phyloP scores from a whole-genome alignment of 2,797 vertebrate genomes.

The Catamblyrhynchus diadema region DNA sequence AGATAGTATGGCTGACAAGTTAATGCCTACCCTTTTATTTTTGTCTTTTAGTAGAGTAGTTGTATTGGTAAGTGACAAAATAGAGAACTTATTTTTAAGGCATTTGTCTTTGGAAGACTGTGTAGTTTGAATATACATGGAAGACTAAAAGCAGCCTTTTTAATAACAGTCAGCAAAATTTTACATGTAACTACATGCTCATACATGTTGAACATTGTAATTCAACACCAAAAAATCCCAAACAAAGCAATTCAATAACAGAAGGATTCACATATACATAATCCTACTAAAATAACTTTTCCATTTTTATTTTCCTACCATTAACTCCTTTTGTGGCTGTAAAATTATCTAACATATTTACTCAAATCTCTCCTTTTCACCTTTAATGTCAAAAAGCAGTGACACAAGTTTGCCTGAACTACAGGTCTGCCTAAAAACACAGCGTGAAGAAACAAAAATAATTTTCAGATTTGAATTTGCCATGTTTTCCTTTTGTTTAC shows the following conservation, averaged over 20 bases:
- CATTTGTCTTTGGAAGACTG: background rate
- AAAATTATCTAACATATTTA: background rate
- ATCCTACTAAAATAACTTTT: background rate
- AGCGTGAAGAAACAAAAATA: background rate
- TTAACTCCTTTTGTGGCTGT: background rate
- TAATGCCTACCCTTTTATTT: background rate
- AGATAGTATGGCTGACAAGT: background rate
- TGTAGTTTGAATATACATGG: background rate
- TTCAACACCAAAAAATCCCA: background rate
- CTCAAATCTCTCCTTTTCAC: background rate
- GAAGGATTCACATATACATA: background rate
- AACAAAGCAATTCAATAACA: background rate
- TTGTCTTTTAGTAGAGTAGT: background rate
- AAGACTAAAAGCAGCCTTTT: background rate
- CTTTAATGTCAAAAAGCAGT: background rate
- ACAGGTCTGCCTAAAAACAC: background rate
- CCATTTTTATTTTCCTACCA: background rate
- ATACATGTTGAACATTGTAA: background rate
- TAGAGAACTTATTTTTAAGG: background rate
- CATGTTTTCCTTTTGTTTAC: background rate
- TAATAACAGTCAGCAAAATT: background rate
- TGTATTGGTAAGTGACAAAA: background rate
- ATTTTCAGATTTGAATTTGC: background rate
- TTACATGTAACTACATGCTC: background rate
- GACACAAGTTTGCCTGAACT: accelerated